Base-by-base conservation (phyloP, 2,113 vertebrate genomes). In the Lucifuga dentata region DNA sequence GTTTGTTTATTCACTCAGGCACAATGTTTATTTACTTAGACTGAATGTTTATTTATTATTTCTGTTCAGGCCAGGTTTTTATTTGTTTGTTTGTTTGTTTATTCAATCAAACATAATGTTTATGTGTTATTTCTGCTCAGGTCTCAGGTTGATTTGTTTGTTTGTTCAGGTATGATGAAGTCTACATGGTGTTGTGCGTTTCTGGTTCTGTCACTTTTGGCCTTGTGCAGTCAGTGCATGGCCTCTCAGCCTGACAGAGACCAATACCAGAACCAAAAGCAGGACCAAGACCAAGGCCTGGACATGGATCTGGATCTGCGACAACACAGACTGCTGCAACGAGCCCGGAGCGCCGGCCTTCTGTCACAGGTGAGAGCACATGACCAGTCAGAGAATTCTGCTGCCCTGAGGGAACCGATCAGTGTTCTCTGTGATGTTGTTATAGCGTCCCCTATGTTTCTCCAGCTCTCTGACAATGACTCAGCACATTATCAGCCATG, bases 271-370 rank as follows among this genome's bases (percentile, higher is more conserved):
- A 19, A 46, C 8, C 17, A 17, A 11, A n/a, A 40, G 3, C 15
- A 15, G 38, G 23, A 71, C 45, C 53, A 75, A 57, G 50, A 75
- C 51, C 77, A 68, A 62, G 21, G 85, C 65, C 76, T 62, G 35
- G 77, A 89, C 35, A 73, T 84, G 61, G 78, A 86, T 11, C 68
- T 78, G 52, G 88, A 91, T 78, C 94, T 94, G 58, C 90, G 93
- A 56, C 93, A 94, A 68, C 95, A 94, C 51, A 92, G 93, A 82
- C 93, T 97, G 89, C 93, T 96, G 81, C 96, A 98, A 89, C 94
- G 93, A 81, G 94, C 95, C 11, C 90, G 93, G 57, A 94, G 92
- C 38, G 91, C 94, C 1, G 94, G 94, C 5, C 89, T 95, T 32
- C 80, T 89, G 50, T 80, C 90, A 38, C 90, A 92, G 89, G 91